phyloP scores from a whole-genome alignment of 2,113 vertebrate species.

The Cariama cristata region DNA sequence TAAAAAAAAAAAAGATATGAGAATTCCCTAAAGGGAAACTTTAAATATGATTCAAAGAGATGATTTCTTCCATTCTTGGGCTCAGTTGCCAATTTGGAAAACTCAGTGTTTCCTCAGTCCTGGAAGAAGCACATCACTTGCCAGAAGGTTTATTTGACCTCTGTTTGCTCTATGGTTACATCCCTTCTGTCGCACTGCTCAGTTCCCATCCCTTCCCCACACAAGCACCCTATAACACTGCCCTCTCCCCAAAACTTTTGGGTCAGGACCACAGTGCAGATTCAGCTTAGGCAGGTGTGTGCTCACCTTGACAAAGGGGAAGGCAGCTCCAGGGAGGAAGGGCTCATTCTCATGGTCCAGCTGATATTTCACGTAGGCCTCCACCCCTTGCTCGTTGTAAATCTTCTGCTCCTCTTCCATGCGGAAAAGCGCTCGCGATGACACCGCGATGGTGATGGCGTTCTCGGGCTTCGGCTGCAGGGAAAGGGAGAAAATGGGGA shows the following conservation, averaged over 20 bases:
- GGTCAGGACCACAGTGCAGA: accelerated
- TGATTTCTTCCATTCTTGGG: not conserved
- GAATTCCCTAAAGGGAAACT: not conserved
- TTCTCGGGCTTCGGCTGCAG: conserved; percentile 89
- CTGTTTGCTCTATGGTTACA: not conserved
- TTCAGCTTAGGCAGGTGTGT: accelerated
- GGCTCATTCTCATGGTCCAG: conserved; percentile 90
- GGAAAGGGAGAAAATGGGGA: not conserved
- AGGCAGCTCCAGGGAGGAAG: conserved; percentile 90
- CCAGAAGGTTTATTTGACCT: not conserved
- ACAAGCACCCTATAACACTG: accelerated
- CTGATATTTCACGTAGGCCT: conserved; percentile 92
- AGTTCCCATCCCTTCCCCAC: not conserved
- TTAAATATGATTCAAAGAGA: not conserved
- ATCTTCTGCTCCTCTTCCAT: conserved; percentile 95
- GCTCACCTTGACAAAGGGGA: conserved; percentile 93
- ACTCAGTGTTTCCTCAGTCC: not conserved
- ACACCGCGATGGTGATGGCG: conserved; percentile 93
- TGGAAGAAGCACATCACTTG: not conserved
- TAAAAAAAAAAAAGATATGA: not conserved
- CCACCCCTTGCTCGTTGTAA: conserved; percentile 87
- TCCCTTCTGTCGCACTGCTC: not conserved
- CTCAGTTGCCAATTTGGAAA: not conserved
- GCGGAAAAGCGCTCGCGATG: conserved; percentile 90
- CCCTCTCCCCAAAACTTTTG: accelerated